Conservation (phyloP, 2,113 vertebrate species). For the Equus quagga region DNA sequence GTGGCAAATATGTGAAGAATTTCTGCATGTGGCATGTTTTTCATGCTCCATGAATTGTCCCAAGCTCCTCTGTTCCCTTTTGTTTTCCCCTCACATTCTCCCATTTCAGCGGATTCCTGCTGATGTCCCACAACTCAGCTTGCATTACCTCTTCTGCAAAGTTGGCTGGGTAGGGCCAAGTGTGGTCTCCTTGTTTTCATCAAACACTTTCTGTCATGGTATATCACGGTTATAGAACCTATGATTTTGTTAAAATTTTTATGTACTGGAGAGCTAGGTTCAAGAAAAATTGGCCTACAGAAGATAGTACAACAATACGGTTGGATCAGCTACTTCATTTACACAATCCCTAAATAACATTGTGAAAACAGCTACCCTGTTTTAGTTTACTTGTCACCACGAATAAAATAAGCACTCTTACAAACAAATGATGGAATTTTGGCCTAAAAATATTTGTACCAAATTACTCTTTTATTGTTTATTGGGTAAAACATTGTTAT, state of each 20-base stretch:
- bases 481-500: background rate
- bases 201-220: background rate
- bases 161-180: rapidly evolving
- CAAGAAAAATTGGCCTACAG: background rate
- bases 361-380: background rate
- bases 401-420: background rate
- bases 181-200: background rate
- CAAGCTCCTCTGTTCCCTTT: background rate
- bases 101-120: background rate
- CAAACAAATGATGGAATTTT: background rate
- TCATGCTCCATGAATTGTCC: too few relatives aligned
- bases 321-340: background rate
- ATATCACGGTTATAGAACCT: background rate
- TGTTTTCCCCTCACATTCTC: background rate
- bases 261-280: background rate
- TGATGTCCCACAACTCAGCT: background rate
- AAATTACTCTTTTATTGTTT: background rate
- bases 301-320: background rate
- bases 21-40: background rate
- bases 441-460: background rate
- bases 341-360: background rate
- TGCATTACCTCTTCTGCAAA: background rate
- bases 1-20: background rate
- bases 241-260: background rate
- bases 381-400: background rate